Evolutionary conservation across 1,140 invertebrate genomes (phyloP).

Genomic region (Meloidogyne floridensis): DNA sequence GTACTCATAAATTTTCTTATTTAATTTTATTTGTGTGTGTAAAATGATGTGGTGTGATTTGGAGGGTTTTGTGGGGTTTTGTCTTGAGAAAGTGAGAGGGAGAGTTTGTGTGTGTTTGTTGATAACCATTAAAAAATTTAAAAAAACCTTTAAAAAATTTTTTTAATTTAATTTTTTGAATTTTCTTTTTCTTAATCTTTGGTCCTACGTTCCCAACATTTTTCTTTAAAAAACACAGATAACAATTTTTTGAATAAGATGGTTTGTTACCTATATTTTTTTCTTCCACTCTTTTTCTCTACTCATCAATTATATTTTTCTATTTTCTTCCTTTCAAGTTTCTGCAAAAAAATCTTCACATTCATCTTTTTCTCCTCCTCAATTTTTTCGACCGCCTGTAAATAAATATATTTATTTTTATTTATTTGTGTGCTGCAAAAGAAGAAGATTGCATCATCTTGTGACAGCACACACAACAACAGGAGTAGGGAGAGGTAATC

Average conservation of each 20-base stretch:
- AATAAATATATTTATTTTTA: not conserved
- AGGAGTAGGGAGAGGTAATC: not conserved
- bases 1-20: too few relatives aligned
- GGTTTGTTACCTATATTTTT: too few relatives aligned
- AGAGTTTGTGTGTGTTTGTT: too few relatives aligned
- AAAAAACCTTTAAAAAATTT: too few relatives aligned
- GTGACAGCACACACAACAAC: not conserved
- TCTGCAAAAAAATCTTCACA: not conserved
- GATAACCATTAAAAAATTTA: too few relatives aligned
- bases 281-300: not conserved
- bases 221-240: not conserved
- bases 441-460: conserved; percentile 3
- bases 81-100: too few relatives aligned
- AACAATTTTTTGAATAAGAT: not conserved
- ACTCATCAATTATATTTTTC: not conserved
- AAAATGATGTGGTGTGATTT: too few relatives aligned
- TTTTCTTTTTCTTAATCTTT: too few relatives aligned
- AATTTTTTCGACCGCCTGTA: not conserved
- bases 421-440: not conserved
- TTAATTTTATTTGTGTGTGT: too few relatives aligned
- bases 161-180: too few relatives aligned
- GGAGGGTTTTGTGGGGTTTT: too few relatives aligned
- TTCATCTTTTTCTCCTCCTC: not conserved
- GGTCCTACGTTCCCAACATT: not conserved
- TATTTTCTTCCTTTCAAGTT: not conserved